Conservation (phyloP, 1,140 invertebrate genomes). For the Nymphalis io region DNA sequence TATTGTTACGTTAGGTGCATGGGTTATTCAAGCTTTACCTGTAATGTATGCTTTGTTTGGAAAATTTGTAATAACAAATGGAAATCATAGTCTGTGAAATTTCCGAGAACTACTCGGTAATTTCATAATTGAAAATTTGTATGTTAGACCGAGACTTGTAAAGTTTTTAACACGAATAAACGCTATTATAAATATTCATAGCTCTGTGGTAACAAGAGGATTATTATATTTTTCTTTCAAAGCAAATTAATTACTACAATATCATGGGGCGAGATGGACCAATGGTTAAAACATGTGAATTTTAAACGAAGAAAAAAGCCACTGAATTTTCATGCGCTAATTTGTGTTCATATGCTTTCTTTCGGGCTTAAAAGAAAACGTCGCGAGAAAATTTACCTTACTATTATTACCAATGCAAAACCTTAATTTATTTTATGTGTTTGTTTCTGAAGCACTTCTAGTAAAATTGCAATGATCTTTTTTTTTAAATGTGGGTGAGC, state of each 20-base stretch:
- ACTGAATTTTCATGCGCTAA: no score
- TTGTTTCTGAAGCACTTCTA: no score
- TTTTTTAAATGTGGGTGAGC: no score
- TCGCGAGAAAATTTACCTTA: not conserved
- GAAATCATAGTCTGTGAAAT: not conserved
- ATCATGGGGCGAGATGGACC: not conserved
- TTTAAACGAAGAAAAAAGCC: no score
- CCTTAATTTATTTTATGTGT: no score
- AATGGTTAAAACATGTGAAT: not conserved
- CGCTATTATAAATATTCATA: constrained; percentile 2
- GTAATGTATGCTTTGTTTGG: not conserved
- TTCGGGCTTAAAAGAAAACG: not conserved
- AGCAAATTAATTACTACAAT: not conserved
- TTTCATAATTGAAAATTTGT: constrained; percentile 9
- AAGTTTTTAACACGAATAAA: not conserved
- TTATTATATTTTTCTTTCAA: not conserved
- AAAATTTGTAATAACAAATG: not conserved
- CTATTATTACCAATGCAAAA: no score
- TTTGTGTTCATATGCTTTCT: not conserved
- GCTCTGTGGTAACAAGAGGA: not conserved
- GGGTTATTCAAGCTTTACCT: not conserved
- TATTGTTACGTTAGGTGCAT: not conserved
- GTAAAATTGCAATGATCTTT: no score
- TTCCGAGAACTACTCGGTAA: constrained; percentile 5
- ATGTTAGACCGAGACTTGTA: not conserved